Evolutionary conservation across 2,888 invertebrate genomes (phyloP).

Genomic region (Schizaphis graminum): DNA sequence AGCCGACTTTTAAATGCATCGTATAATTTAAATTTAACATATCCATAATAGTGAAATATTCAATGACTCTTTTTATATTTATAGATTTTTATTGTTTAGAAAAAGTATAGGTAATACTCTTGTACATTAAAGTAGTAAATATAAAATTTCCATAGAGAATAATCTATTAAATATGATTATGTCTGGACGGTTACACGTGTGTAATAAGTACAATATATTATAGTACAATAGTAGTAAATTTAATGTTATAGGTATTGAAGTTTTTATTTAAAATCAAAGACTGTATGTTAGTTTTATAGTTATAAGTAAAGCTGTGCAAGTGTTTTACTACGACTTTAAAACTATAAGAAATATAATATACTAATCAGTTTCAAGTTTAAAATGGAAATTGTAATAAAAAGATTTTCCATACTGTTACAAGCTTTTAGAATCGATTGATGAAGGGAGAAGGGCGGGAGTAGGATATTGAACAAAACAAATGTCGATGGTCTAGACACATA

Average conservation of each 20-base stretch:
- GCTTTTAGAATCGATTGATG: neutral
- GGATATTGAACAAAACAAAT: neutral
- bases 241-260: neutral
- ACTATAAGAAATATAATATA: neutral
- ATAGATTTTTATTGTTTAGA: neutral
- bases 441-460: neutral
- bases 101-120: neutral
- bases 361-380: neutral
- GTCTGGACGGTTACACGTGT: neutral
- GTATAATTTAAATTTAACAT: neutral
- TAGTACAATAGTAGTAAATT: neutral
- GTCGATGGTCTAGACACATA: neutral
- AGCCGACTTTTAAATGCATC: neutral
- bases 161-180: neutral
- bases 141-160: neutral
- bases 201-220: neutral
- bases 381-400: neutral
- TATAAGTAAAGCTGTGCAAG: neutral
- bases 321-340: neutral
- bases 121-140: neutral
- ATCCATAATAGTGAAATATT: neutral
- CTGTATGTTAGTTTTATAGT: neutral
- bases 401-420: neutral
- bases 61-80: neutral
- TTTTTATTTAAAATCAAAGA: neutral